Percentiles rank a stretch among this genome's conserved stretches.
phyloP scores from a whole-genome alignment of 2,888 invertebrate genomes.

The Myopa tessellatipennis region DNA sequence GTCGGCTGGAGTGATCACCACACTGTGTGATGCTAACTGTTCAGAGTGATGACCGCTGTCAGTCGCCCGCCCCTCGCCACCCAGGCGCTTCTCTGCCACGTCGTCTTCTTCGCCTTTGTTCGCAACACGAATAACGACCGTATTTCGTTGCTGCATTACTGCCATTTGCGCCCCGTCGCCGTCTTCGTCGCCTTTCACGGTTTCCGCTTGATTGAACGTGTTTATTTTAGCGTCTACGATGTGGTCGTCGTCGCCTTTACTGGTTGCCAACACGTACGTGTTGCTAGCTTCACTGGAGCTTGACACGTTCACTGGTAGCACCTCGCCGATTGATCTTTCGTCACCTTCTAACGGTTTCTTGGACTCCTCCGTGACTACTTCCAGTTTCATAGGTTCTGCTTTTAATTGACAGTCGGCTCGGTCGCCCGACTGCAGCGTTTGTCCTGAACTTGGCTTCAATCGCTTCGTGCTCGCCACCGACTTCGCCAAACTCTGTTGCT shows the following conservation, averaged over 20 bases:
- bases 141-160: neutral
- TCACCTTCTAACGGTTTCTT: constrained; percentile 52
- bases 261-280: constrained; percentile 1
- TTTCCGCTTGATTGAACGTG: constrained; percentile 29
- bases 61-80: constrained; percentile 22
- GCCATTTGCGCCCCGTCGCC: neutral
- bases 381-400: constrained; percentile 38
- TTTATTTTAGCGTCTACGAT: constrained; percentile 28
- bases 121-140: neutral
- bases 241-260: neutral
- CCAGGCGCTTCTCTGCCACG: constrained; percentile 17
- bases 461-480: neutral
- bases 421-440: constrained; percentile 34
- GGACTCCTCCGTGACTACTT: constrained; percentile 54
- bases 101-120: constrained; percentile 7
- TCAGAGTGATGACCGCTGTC: constrained; percentile 5
- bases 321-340: constrained; percentile 32
- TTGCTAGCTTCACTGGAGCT: neutral
- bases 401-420: constrained; percentile 27
- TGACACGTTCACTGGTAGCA: constrained; percentile 24
- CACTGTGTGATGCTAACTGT: neutral
- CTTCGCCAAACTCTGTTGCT: constrained; percentile 38
- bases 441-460: neutral
- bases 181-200: neutral
- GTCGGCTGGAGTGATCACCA: constrained; percentile 5